Conservation (phyloP, 2,113 vertebrate species). For the Otus sunia region DNA sequence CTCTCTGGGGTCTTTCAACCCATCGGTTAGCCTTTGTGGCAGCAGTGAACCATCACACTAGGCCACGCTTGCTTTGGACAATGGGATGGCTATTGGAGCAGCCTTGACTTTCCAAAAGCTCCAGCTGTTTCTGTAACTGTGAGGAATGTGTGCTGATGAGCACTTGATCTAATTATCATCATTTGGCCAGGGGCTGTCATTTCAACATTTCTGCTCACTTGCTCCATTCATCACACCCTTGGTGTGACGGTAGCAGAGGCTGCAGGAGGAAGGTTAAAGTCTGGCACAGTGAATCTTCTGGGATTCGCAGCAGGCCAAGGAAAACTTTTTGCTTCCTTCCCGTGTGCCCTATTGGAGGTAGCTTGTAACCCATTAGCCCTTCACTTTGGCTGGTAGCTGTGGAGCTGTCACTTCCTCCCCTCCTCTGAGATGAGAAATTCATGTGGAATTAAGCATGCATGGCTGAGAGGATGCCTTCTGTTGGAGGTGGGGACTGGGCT, state of each 20-base stretch:
- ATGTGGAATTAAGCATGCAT: rapidly evolving
- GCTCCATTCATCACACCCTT: neutral
- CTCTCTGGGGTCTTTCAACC: neutral
- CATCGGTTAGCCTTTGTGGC: neutral
- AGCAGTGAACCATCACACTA: neutral
- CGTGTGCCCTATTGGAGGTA: neutral
- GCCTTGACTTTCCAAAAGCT: neutral
- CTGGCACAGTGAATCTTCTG: neutral
- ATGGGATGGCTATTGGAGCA: neutral
- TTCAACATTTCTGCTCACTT: neutral
- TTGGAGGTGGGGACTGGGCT: neutral
- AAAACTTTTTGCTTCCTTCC: neutral
- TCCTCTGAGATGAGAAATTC: neutral
- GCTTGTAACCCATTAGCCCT: neutral
- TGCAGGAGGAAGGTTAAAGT: neutral
- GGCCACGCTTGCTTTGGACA: neutral
- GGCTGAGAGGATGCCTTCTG: neutral
- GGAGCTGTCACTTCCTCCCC: neutral
- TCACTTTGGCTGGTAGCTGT: neutral
- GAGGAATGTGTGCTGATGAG: neutral
- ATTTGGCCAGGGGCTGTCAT: neutral
- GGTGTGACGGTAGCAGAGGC: neutral
- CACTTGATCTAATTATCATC: neutral
- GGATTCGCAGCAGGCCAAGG: neutral
- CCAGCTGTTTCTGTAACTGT: neutral